Conservation (phyloP, 1,140 invertebrate genomes). For the Berghia stephanieae region DNA sequence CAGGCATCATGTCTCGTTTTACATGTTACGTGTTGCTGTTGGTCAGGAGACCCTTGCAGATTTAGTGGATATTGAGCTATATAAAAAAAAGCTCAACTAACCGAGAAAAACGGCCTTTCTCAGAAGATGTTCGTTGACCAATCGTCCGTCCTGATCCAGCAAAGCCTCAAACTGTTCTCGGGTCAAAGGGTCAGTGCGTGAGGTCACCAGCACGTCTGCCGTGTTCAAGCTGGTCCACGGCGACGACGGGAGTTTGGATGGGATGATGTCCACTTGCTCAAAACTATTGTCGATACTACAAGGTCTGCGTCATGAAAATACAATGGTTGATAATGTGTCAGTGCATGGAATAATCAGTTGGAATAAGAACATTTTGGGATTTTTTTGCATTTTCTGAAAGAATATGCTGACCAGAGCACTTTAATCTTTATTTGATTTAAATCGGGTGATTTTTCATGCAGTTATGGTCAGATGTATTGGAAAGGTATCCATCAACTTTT, state of each 20-base stretch:
- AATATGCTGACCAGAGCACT: no score
- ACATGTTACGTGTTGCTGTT: no score
- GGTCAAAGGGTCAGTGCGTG: conserved; percentile 44
- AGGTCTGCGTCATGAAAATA: conserved; percentile 32
- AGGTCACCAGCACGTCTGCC: conserved; percentile 39
- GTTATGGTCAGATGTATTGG: no score
- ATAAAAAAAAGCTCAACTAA: no score
- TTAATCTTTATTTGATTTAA: no score
- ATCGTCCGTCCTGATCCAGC: conserved; percentile 59
- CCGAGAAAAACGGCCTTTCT: conserved; percentile 60
- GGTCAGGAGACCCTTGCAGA: no score
- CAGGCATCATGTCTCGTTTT: no score
- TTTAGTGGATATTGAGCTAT: no score
- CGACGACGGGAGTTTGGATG: conserved; percentile 24
- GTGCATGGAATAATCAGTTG: not conserved
- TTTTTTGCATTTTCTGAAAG: not conserved
- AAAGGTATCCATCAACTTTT: no score
- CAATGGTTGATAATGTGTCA: not conserved
- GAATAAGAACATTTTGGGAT: not conserved
- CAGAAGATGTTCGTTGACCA: conserved; percentile 59
- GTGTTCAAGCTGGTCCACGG: conserved; percentile 17
- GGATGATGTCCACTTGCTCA: conserved; percentile 48
- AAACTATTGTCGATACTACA: conserved; percentile 50
- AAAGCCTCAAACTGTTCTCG: conserved; percentile 46
- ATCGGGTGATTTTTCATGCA: no score